Evolutionary conservation across 2,888 invertebrate species (phyloP).

Genomic region (Synanthedon myopaeformis): DNA sequence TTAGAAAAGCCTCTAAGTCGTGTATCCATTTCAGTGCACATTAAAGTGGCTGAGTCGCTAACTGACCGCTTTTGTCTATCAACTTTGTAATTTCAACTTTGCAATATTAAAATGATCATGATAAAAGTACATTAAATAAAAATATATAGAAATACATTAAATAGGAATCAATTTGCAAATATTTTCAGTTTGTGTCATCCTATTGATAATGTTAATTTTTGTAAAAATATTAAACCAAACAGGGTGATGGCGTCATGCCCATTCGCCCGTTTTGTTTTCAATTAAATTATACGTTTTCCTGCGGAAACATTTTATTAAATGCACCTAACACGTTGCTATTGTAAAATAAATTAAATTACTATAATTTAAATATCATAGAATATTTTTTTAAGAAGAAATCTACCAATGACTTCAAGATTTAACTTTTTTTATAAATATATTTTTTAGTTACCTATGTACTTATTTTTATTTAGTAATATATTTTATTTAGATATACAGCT

Average conservation of each 20-base stretch:
- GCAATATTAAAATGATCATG: too few species aligned
- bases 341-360: too few species aligned
- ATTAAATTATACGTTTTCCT: background rate
- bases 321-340: too few species aligned
- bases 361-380: too few species aligned
- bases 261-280: slow-evolving; percentile 2
- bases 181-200: slow-evolving; percentile 12
- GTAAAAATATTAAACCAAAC: slow-evolving; percentile 21
- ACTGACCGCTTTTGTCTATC: slow-evolving; percentile 17
- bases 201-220: slow-evolving; percentile 7
- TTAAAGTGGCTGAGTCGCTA: slow-evolving; percentile 39
- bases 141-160: slow-evolving; percentile 9
- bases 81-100: too few species aligned
- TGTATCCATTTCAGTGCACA: slow-evolving; percentile 32
- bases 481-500: too few species aligned
- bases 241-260: slow-evolving; percentile 23
- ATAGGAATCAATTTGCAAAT: slow-evolving; percentile 8
- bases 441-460: too few species aligned
- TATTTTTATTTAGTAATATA: too few species aligned
- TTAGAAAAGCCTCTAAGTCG: slow-evolving; percentile 21
- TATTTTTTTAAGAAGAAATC: too few species aligned
- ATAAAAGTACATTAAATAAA: too few species aligned
- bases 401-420: too few species aligned
- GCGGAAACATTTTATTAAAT: background rate
- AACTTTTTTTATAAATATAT: too few species aligned